Conservation (phyloP, 1,140 invertebrate species). For the Sycophaga agraensis region DNA sequence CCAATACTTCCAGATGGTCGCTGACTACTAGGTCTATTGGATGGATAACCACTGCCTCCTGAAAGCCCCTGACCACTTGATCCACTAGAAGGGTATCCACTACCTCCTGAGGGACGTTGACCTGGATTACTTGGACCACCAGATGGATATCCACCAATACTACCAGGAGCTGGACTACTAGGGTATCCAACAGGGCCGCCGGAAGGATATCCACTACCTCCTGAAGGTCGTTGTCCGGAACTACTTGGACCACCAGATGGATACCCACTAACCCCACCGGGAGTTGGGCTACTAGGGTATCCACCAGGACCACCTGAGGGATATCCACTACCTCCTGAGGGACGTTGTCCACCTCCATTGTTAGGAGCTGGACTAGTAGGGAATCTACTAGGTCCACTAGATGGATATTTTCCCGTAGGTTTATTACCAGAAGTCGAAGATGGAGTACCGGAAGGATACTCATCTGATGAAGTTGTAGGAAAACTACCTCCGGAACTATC, state of each 20-base stretch:
- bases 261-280: too few relatives aligned
- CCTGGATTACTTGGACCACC: slow-evolving; percentile 10
- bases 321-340: slow-evolving; percentile 22
- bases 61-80: slow-evolving; percentile 10
- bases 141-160: slow-evolving; percentile 13
- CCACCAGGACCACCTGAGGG: slow-evolving; percentile 28
- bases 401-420: slow-evolving; percentile 29
- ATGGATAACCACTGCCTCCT: slow-evolving; percentile 23
- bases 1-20: slow-evolving; percentile 18
- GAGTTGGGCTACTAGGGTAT: too few relatives aligned
- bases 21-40: slow-evolving; percentile 19
- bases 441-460: slow-evolving; percentile 20
- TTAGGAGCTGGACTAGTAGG: background rate
- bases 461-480: slow-evolving; percentile 17
- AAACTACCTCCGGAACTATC: slow-evolving; percentile 32
- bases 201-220: slow-evolving; percentile 27
- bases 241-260: slow-evolving; percentile 9
- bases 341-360: slow-evolving; percentile 3
- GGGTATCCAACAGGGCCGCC: slow-evolving; percentile 17
- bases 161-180: background rate
- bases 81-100: slow-evolving; percentile 27
- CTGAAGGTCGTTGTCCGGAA: slow-evolving; percentile 7
- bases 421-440: slow-evolving; percentile 10
- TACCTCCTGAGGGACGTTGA: slow-evolving; percentile 28
- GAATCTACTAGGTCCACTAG: slow-evolving; percentile 28